Percentiles rank a stretch among this genome's conserved stretches.
Conservation (phyloP, 2,888 invertebrate species). For the Aporophyla nigra region DNA sequence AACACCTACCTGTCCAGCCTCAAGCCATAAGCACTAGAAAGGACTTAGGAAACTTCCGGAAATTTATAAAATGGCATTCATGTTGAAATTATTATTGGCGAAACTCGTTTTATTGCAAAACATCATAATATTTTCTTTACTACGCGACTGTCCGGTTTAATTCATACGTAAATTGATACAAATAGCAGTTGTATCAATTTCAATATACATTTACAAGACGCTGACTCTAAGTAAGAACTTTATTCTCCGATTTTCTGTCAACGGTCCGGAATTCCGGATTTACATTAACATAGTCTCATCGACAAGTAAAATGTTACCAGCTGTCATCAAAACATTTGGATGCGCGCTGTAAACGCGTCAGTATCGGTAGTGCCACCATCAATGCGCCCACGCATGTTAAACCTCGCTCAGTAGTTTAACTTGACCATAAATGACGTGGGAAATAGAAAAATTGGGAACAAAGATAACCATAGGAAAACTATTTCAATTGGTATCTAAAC, state of each 20-base stretch:
- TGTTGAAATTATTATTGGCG: conserved; percentile 14
- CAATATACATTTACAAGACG: neutral
- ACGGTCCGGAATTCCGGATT: conserved; percentile 10
- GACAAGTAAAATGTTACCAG: conserved; percentile 28
- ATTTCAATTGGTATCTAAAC: neutral
- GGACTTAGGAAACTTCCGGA: conserved; percentile 34
- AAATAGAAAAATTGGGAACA: conserved; percentile 25
- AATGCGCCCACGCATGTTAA: conserved; percentile 38
- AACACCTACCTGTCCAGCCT: conserved; percentile 6
- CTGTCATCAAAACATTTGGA: conserved; percentile 35
- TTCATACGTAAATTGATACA: neutral
- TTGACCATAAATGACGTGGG: conserved; percentile 28
- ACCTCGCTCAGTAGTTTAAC: conserved; percentile 25
- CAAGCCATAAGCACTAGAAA: neutral
- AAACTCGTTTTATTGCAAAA: conserved; percentile 18
- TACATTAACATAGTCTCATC: conserved; percentile 15
- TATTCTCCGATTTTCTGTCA: neutral
- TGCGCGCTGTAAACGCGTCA: conserved; percentile 29
- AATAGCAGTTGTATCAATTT: neutral
- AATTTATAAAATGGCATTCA: conserved; percentile 33
- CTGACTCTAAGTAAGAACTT: neutral
- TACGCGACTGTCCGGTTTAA: neutral
- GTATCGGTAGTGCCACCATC: conserved; percentile 17
- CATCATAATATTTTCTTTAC: conserved; percentile 25
- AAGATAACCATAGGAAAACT: neutral